Evolutionary conservation across 2,797 vertebrate genomes (phyloP), one percentile per base, ranked within the genome.

Genomic region (Ispidina picta): DNA sequence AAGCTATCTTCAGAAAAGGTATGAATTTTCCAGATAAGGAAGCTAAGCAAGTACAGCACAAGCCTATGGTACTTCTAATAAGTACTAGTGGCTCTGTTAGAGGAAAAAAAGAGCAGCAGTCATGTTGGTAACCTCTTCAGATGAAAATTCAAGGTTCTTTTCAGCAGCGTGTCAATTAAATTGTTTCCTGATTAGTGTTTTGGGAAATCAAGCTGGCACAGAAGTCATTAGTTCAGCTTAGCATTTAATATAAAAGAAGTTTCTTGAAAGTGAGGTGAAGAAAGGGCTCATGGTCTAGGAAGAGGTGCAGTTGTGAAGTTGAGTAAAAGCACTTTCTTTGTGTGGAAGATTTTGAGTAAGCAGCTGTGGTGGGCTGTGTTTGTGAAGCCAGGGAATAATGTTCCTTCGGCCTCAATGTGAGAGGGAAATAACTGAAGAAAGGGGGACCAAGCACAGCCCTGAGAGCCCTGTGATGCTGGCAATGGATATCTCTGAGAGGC

Each of bases 141-240:
- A 83, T 72, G 82, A 84, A 95, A 94, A 71, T 91, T 93, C 86
- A 96, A 90, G 29, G 68, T 51, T 82, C 43, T 92, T 86, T 95
- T 75, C 29, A 75, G 78, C 62, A 84, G 86, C 65, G 33, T 90
- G 77, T 92, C 90, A 95, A 94, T 89, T 94, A 94, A 91, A 90
- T 86, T 95, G 91, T 89, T 94, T 55, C 94, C 84, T 94, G 76
- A 72, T 96, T 96, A 92, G 92, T 74, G 71, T 95, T 97, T 92
- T 92, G 86, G 88, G 93, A 79, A 95, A 94, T 78, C 89, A 96
- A 85, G 82, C 58, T 91, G 84, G 58, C 75, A 86, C 33, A 37
- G 76, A 88, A 88, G 83, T 87, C 64, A 83, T 86, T 87, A 84
- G 68, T 63, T 73, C 72, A 90, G 51, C 77, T 89, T 69, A 93